Evolutionary conservation across 2,888 invertebrate species (phyloP).

Genomic region (Acanthococcus lagerstroemiae): DNA sequence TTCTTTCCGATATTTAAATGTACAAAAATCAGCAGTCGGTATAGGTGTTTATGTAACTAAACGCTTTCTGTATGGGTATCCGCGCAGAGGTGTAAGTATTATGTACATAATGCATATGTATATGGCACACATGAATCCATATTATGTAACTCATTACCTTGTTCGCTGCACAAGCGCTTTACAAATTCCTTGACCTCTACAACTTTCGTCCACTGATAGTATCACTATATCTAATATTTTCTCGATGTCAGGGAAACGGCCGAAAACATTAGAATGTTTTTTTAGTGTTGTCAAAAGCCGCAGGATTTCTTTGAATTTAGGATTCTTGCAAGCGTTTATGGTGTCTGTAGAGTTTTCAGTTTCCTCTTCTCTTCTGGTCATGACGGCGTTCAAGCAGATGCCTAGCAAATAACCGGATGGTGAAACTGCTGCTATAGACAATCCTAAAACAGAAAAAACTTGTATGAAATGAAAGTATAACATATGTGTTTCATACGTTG

Average conservation of each 20-base stretch:
- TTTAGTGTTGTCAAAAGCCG: conserved; percentile 51
- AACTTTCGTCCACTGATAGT: conserved; percentile 54
- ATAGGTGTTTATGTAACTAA: too few relatives aligned
- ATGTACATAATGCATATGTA: too few relatives aligned
- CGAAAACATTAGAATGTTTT: conserved; percentile 48
- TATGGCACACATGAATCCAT: too few relatives aligned
- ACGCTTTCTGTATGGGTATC: too few relatives aligned
- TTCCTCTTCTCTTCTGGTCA: conserved; percentile 42
- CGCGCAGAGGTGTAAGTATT: too few relatives aligned
- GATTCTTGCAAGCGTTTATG: conserved; percentile 3
- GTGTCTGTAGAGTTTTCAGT: conserved; percentile 44
- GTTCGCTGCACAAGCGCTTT: conserved; percentile 52
- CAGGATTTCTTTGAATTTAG: conserved; percentile 55
- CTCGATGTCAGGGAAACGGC: conserved; percentile 48
- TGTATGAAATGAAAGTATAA: too few relatives aligned
- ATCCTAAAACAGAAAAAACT: conserved; percentile 36
- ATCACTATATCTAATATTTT: conserved; percentile 54
- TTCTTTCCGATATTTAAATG: too few relatives aligned
- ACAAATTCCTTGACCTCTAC: conserved; percentile 57
- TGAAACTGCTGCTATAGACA: conserved; percentile 55
- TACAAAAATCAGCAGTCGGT: too few relatives aligned
- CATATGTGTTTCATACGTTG: too few relatives aligned
- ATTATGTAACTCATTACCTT: too few relatives aligned
- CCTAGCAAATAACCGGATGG: conserved; percentile 50
- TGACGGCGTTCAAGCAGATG: conserved; percentile 47